A percentile compares a stretch with the other conserved stretches of the same genome.
Evolutionary conservation across 2,797 vertebrate species (phyloP).

Genomic region (Lithobates pipiens): DNA sequence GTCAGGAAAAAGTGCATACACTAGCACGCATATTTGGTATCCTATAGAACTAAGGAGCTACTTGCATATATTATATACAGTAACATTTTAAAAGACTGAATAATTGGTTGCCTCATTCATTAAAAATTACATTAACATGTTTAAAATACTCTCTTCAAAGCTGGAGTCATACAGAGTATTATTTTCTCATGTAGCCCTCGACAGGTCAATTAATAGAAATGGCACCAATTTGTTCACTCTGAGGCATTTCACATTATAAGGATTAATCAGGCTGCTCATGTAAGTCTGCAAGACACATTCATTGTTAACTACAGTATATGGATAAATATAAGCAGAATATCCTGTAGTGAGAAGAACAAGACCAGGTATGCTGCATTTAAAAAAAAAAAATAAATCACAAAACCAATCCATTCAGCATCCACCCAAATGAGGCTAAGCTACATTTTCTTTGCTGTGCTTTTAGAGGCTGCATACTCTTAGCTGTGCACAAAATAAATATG

Average conservation of each 20-base stretch:
- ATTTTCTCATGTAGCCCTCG: not conserved
- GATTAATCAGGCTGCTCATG: not conserved
- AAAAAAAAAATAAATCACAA: too few relatives aligned
- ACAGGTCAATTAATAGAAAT: slow-evolving; percentile 15
- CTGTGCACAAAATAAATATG: too few relatives aligned
- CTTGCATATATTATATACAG: not conserved
- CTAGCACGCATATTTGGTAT: not conserved
- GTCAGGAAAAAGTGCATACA: too few relatives aligned
- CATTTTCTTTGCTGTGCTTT: too few relatives aligned
- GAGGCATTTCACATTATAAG: not conserved
- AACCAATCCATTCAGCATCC: too few relatives aligned
- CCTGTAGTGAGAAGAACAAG: not conserved
- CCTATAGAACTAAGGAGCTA: not conserved
- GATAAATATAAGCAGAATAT: not conserved
- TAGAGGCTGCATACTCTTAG: too few relatives aligned
- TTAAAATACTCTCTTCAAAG: not conserved
- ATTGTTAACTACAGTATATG: not conserved
- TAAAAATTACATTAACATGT: not conserved
- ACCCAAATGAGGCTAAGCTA: too few relatives aligned
- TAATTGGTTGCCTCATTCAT: not conserved
- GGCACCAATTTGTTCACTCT: not conserved
- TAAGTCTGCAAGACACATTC: not conserved
- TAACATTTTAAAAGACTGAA: not conserved
- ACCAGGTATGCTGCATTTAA: too few relatives aligned
- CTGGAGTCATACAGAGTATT: not conserved